A percentile compares a stretch with the other conserved stretches of the same genome.
Evolutionary conservation across 2,888 invertebrate species (phyloP).

Genomic region (Bruchidius siliquastri): DNA sequence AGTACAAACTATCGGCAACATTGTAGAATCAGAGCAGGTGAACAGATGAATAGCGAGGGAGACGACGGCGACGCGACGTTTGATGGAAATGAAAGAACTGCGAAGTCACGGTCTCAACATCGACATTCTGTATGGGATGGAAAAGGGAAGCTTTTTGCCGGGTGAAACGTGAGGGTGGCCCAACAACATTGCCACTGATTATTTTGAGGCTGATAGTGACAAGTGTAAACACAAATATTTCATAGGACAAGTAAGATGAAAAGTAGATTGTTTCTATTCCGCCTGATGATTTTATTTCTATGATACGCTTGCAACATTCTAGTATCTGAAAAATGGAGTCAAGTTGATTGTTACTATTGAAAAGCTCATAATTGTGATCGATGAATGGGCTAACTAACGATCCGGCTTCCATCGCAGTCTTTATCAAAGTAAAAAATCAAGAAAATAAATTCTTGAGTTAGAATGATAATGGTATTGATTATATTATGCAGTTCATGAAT

Average conservation of each 20-base stretch:
- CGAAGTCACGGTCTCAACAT: neutral
- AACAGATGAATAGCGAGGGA: neutral
- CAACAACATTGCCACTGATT: neutral
- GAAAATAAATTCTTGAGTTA: no score
- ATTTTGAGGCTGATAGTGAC: neutral
- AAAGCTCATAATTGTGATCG: no score
- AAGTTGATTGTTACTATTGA: no score
- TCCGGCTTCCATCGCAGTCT: no score
- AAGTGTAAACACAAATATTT: neutral
- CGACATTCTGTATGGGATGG: neutral
- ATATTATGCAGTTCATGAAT: no score
- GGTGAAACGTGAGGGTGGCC: neutral
- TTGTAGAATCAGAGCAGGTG: neutral
- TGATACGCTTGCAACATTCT: no score
- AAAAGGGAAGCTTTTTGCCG: neutral
- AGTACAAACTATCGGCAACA: neutral
- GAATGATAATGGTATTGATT: no score
- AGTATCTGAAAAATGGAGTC: no score
- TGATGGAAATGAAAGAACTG: neutral
- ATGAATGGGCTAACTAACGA: no score
- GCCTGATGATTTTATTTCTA: no score
- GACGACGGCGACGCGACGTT: neutral
- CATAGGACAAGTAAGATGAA: neutral
- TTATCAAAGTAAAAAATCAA: no score
- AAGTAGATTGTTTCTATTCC: neutral